Evolutionary conservation across 1,140 invertebrate genomes (phyloP).

Genomic region (Drosophila truncata): DNA sequence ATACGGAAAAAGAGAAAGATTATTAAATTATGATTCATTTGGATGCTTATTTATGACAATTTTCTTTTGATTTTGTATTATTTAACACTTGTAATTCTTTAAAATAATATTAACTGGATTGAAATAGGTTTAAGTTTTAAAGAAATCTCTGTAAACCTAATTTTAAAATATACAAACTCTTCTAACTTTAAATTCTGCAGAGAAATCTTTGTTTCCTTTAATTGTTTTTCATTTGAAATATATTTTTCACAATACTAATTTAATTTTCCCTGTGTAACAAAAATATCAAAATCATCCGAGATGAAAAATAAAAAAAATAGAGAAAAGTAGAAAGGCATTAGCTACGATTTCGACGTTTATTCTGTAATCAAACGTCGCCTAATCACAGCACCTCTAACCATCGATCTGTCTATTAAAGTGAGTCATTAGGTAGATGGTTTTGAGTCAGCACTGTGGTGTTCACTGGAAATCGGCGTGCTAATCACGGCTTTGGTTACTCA

Average conservation of each 20-base stretch:
- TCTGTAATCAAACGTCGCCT: constrained; percentile 65
- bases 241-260: neutral
- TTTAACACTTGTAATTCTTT: neutral
- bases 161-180: neutral
- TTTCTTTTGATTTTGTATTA: neutral
- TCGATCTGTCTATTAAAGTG: constrained; percentile 58
- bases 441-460: constrained; percentile 61
- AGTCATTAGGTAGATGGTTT: constrained; percentile 56
- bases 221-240: neutral
- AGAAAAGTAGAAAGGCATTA: constrained; percentile 58
- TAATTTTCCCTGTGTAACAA: neutral
- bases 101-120: neutral
- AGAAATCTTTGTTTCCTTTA: neutral
- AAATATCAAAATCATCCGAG: constrained; percentile 18
- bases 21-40: constrained; percentile 8
- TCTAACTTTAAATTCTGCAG: too few relatives aligned
- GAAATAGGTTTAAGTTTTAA: neutral
- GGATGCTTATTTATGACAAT: neutral
- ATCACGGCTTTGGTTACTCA: constrained; percentile 58
- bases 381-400: constrained; percentile 21
- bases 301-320: constrained; percentile 19
- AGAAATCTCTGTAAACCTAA: neutral
- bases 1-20: constrained; percentile 19
- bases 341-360: constrained; percentile 17
- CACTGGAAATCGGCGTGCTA: constrained; percentile 60